Evolutionary conservation across 2,797 vertebrate species (phyloP).

Genomic region (Clarias laeviceps): DNA sequence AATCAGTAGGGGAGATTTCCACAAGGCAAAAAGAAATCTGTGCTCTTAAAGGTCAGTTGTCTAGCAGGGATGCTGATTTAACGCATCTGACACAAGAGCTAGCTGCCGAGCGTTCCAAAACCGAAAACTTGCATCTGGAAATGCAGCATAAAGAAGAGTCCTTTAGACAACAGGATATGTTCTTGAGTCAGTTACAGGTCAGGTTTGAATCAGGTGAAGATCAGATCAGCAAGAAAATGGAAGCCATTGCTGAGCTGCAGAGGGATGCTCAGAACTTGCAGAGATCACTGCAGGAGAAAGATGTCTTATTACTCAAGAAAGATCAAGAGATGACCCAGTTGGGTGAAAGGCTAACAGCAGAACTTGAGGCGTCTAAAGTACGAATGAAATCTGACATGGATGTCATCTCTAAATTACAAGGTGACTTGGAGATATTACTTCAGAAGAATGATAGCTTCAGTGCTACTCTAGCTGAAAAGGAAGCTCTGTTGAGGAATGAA

Average conservation of each 20-base stretch:
- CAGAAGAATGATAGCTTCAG: conserved; percentile 64
- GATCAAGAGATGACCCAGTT: conserved; percentile 67
- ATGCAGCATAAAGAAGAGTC: conserved; percentile 70
- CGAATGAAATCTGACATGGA: conserved; percentile 66
- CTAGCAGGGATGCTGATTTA: conserved; percentile 63
- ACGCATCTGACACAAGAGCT: conserved; percentile 70
- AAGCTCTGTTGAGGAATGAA: conserved; percentile 71
- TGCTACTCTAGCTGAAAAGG: conserved; percentile 67
- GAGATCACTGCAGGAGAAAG: conserved; percentile 67
- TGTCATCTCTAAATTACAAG: conserved; percentile 63
- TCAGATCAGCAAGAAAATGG: conserved; percentile 63
- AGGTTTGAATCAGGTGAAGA: conserved; percentile 66
- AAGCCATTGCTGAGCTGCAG: conserved; percentile 70
- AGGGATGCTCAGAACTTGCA: conserved; percentile 65
- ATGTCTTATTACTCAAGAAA: conserved; percentile 65
- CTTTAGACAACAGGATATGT: conserved; percentile 70
- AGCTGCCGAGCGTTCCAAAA: conserved; percentile 64
- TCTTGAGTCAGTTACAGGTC: conserved; percentile 74
- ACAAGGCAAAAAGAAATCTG: conserved; percentile 68
- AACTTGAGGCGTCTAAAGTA: conserved; percentile 69
- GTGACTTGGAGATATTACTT: conserved; percentile 66
- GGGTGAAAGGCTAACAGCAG: conserved; percentile 67
- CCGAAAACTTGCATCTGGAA: conserved; percentile 64
- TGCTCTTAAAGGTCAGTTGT: conserved; percentile 65
- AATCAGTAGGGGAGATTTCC: conserved; percentile 54